phyloP scores from a whole-genome alignment of 2,797 vertebrate genomes.

The Alouatta caraya region DNA sequence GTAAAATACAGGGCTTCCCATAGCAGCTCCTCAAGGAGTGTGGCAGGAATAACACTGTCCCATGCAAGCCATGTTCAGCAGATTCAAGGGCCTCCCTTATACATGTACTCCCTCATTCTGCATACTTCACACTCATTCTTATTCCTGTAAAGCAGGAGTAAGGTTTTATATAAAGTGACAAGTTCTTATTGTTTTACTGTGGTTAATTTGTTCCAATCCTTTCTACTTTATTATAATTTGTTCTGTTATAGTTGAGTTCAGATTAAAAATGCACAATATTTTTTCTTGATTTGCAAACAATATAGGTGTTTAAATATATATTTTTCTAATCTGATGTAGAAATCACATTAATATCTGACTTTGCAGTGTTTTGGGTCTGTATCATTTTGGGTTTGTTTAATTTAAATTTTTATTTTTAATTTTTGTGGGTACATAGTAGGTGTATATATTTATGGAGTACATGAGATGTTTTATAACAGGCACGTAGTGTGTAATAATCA shows the following conservation, averaged over 20 bases:
- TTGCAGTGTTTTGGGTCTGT: not conserved
- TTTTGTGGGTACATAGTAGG: no score
- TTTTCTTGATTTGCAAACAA: not conserved
- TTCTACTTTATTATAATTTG: not conserved
- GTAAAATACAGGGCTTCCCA: not conserved
- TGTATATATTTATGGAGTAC: no score
- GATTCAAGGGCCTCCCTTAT: not conserved
- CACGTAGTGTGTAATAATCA: no score
- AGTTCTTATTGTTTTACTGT: not conserved
- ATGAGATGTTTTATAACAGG: no score
- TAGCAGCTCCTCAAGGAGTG: not conserved
- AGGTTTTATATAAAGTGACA: not conserved
- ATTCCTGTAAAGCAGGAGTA: not conserved
- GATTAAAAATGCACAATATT: not conserved
- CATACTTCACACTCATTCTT: not conserved
- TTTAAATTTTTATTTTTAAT: no score
- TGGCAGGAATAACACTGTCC: not conserved
- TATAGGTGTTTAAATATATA: not conserved
- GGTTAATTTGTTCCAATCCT: not conserved
- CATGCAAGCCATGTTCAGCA: not conserved
- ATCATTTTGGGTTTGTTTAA: not conserved
- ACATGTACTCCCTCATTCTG: not conserved
- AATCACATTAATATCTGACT: not conserved
- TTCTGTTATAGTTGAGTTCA: not conserved
- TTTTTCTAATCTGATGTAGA: not conserved